Conservation (phyloP, 2,113 vertebrate genomes). For the Syngnathus typhle region DNA sequence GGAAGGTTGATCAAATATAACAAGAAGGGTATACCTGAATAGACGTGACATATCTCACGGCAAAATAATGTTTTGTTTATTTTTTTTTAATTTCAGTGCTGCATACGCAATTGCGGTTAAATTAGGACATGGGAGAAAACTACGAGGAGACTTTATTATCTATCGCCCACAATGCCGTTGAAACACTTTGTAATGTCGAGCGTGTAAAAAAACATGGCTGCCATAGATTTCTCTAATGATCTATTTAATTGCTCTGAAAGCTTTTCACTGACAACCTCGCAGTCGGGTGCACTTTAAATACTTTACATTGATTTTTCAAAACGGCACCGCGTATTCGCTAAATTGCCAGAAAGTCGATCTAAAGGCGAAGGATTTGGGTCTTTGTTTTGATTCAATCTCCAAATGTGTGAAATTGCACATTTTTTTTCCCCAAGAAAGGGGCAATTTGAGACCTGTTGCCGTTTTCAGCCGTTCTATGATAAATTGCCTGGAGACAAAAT, state of each 20-base stretch:
- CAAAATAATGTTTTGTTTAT: neutral
- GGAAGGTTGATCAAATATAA: neutral
- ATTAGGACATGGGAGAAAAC: too few species aligned
- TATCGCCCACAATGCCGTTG: neutral
- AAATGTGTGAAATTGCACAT: neutral
- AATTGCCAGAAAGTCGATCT: neutral
- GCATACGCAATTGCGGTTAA: too few species aligned
- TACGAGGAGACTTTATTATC: too few species aligned
- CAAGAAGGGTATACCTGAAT: neutral
- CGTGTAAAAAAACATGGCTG: neutral
- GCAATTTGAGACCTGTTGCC: too few species aligned
- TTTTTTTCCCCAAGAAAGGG: too few species aligned
- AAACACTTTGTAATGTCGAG: neutral
- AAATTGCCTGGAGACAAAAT: neutral
- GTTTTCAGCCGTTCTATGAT: too few species aligned
- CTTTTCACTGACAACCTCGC: neutral
- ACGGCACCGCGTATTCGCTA: neutral
- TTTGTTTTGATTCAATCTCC: neutral
- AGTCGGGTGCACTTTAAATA: too few species aligned
- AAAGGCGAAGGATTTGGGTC: neutral
- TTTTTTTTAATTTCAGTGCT: neutral
- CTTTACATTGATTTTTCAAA: neutral
- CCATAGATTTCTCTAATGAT: neutral
- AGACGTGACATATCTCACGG: neutral
- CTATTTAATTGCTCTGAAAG: neutral